A percentile compares a stretch with the other conserved stretches of the same genome.
These are phyloP conservation scores for Diaphora mendica DNA, from an alignment of 2,888 invertebrate species.

Conservation along the genomic window DNA sequence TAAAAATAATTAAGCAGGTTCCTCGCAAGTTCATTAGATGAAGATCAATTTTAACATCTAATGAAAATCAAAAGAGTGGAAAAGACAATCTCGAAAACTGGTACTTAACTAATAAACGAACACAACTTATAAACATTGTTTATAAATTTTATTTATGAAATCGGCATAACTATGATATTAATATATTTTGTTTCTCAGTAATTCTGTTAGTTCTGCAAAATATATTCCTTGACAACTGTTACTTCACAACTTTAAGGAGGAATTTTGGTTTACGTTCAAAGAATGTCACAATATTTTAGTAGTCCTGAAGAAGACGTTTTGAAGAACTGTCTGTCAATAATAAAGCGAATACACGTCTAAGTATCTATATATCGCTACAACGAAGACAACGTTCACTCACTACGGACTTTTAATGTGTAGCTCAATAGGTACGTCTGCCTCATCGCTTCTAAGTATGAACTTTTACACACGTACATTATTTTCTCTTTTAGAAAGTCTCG, in stretches of 20 bases:
- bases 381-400: conserved; percentile 41
- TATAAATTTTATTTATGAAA: no score
- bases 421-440: conserved; percentile 57
- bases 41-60: no score
- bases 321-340: background rate
- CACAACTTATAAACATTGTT: background rate
- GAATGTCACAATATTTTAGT: background rate
- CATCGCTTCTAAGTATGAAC: conserved; percentile 67
- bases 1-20: background rate
- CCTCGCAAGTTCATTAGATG: background rate
- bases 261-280: no score
- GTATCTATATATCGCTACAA: conserved; percentile 23
- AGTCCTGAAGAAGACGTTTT: background rate
- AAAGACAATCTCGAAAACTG: background rate
- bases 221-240: background rate
- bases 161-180: no score
- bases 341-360: background rate
- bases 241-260: background rate
- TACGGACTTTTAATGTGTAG: conserved; percentile 53
- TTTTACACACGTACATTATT: conserved; percentile 69
- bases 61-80: background rate
- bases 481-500: conserved; percentile 62
- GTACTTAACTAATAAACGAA: background rate
- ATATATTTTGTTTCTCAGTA: background rate
- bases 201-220: background rate